These are phyloP conservation scores for Pachyramphus minor DNA, from an alignment of 2,113 vertebrate genomes.

Conservation along the genomic window DNA sequence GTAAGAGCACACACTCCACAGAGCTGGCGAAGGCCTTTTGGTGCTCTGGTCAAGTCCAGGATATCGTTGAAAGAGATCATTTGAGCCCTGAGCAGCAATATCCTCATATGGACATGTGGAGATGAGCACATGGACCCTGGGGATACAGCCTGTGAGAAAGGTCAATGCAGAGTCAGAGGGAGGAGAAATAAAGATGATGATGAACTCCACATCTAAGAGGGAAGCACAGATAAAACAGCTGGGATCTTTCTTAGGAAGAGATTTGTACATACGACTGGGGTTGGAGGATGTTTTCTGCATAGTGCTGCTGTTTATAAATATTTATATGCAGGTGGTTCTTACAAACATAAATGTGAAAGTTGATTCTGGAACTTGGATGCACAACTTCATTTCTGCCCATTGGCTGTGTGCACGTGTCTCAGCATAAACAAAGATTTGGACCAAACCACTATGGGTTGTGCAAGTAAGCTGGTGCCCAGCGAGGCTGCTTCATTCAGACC, in stretches of 20 bases:
- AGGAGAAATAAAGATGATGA: not conserved
- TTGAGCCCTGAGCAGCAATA: not conserved
- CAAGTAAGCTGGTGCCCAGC: not conserved
- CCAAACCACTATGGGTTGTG: not conserved
- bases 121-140: not conserved
- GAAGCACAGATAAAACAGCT: not conserved
- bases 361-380: not conserved
- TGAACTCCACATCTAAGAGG: not conserved
- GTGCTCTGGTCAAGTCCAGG: not conserved
- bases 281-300: not conserved
- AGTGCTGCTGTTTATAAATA: not conserved
- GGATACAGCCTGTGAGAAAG: not conserved
- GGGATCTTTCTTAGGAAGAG: not conserved
- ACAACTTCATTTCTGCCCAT: not conserved
- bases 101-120: too few species aligned
- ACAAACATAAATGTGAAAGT: not conserved
- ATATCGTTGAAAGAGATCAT: not conserved
- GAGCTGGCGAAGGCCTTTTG: not conserved
- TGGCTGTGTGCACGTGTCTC: accelerated
- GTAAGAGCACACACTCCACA: not conserved
- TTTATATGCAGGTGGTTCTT: not conserved
- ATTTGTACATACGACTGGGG: not conserved
- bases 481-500: not conserved
- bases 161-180: not conserved
- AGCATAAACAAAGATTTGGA: not conserved